These are phyloP conservation scores for Gopherus flavomarginatus DNA, from an alignment of 2,113 vertebrate genomes.

Conservation along the genomic window DNA sequence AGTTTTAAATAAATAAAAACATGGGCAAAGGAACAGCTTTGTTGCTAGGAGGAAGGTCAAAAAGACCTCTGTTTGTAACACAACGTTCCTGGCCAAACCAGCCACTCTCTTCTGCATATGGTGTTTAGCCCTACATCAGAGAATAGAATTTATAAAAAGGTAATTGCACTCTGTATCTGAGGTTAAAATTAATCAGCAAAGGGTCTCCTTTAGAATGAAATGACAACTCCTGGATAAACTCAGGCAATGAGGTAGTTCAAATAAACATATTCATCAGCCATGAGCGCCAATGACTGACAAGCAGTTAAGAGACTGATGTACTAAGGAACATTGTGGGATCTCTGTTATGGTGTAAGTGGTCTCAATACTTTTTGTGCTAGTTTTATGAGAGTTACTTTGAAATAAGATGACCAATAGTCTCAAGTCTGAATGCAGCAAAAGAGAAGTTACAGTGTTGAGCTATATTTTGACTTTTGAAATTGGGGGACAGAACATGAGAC, in stretches of 20 bases:
- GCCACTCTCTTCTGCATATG: neutral
- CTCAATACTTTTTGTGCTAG: neutral
- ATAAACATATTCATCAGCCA: neutral
- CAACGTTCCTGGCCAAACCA: neutral
- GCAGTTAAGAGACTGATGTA: neutral
- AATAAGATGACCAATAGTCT: neutral
- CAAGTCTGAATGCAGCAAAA: neutral
- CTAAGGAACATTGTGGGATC: neutral
- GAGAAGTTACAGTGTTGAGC: neutral
- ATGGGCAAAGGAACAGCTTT: neutral
- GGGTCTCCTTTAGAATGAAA: neutral
- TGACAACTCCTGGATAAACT: neutral
- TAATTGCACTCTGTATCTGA: neutral
- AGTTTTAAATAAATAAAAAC: neutral
- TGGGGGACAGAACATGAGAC: neutral
- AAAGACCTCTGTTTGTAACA: neutral
- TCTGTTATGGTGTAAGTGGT: neutral
- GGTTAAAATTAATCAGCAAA: neutral
- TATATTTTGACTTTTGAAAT: neutral
- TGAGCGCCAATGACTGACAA: neutral
- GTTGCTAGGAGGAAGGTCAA: neutral
- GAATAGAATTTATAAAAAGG: neutral
- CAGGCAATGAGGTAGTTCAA: neutral
- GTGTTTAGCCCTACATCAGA: neutral
- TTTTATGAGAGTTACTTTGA: neutral